Conservation (phyloP, 2,888 invertebrate genomes). For the Cylloceria caligata region DNA sequence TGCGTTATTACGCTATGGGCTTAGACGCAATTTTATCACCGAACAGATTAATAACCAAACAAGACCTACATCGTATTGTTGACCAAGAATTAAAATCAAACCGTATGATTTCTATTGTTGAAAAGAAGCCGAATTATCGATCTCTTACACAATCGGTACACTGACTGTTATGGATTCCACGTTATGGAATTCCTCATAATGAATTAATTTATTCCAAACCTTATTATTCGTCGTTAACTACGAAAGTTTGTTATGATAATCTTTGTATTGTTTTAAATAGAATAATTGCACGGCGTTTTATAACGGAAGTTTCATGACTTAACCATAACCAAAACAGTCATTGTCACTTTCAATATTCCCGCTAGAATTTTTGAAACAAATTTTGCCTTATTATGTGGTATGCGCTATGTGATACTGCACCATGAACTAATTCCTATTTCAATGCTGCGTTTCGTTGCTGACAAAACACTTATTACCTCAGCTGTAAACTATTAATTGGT, state of each 20-base stretch:
- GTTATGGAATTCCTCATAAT: background rate
- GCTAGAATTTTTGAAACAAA: background rate
- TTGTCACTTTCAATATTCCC: constrained; percentile 1
- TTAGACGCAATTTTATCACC: too few species aligned
- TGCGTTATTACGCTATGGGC: too few species aligned
- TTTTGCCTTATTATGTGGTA: background rate
- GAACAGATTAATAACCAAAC: too few species aligned
- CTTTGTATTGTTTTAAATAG: background rate
- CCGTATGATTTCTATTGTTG: too few species aligned
- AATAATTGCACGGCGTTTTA: background rate
- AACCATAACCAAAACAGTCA: background rate
- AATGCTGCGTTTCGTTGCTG: background rate
- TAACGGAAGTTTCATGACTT: background rate
- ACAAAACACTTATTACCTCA: constrained; percentile 5
- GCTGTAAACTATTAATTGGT: constrained; percentile 27
- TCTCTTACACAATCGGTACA: background rate
- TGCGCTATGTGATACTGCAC: background rate
- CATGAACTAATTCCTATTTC: constrained; percentile 1
- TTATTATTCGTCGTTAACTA: background rate
- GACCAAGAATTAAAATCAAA: too few species aligned
- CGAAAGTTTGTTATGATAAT: background rate
- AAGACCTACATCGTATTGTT: too few species aligned
- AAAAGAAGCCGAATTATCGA: background rate
- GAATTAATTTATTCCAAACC: background rate
- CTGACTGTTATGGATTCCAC: background rate